Base-by-base conservation (phyloP, 1,140 invertebrate species). In the Drosophila eugracilis region DNA sequence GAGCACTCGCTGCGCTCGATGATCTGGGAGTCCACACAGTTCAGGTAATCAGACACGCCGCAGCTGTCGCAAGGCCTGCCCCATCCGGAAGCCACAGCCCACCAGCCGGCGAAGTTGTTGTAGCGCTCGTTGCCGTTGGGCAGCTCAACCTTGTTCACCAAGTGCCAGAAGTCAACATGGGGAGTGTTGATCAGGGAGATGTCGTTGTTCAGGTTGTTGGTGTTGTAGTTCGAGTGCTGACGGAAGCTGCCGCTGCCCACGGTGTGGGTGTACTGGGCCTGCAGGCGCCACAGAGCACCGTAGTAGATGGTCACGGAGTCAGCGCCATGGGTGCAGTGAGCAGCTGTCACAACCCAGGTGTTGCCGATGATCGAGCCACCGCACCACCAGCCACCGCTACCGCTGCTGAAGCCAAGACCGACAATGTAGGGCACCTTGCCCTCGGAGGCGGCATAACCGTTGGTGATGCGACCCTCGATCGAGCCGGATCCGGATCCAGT, bases 11-110 rank as follows among this genome's bases (percentile, higher is more conserved):
- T 63, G 49, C 26, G 14, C 0, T 10, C 14, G 14, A 83, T 67
- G 53, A 84, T 62, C 65, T 83, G 75, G 6, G 78, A 41, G 32
- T 78, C 71, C 30, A 62, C 72, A 42, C 69, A 84, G 47, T 84
- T 57, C 30, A 85, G 24, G 52, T 57, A 75, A 26, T 75, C 65
- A 30, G 79, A 63, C 17, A 32, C 32, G 10, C 65, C 42, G 10
- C 47, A 52, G 52, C 26, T 63, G 26, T 47, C 44, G 44, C 44
- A 47, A 0, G 44, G 52, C 50, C 7, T 36, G 49, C 73, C 73
- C 73, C 73, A 75, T 3, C 73, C 73, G 53, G 45, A 75, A 26
- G 70, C 73, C 6, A 75, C 14, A 7, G 70, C 70, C 60, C 50
- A 66, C 26, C 30, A 32, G 5, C 41, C 59, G 17, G 37, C 36